Evolutionary conservation across 2,888 invertebrate species (phyloP), one percentile per base, ranked within the genome.

Genomic region (Nematopogon swammerdamellus): DNA sequence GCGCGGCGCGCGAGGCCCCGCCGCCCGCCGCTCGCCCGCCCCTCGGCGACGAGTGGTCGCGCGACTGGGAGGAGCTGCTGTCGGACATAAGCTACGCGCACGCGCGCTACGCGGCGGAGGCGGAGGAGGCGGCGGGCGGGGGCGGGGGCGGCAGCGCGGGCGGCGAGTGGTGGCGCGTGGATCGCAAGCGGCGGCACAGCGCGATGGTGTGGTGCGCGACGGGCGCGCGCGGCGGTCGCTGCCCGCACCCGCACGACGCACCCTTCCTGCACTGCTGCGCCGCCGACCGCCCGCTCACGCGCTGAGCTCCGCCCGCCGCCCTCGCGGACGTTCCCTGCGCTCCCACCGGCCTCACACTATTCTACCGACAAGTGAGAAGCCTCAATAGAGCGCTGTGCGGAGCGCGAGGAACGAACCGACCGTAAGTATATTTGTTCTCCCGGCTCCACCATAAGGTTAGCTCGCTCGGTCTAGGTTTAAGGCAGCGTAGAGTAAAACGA

Each of bases 21-120:
- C 52, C 53, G 54, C 52, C 52, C 48, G 51, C 53, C 50, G 51
- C 50, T 49, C 52, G 54, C 52, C 54, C 56, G 50, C 55, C 54
- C 53, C 56, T 42, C 52, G 19, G 64, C 36, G 82, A 82, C 58
- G 84, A 84, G 62, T 64, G 80, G 57, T 69, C 73, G 55, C 80
- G 81, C 60, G 85, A 85, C 60, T 85, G 84, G 63, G 85, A 85
- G 63, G 82, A 84, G 69, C 67, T 85, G 62, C 68, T 85, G 59
- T 74, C 80, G 30, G 85, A 85, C 63, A 72, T 85, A 56, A 79
- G 82, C 63, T 81, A 75, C 58, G 72, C 82, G 60, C 83, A 81
- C 62, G 73, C 76, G 57, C 67, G 67, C 54, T 80, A 80, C 65
- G 70, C 74, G 61, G 68, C 65, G 52, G 62, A 60, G 52, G 69